phyloP scores from a whole-genome alignment of 2,888 invertebrate species.

The Eristalinus aeneus region DNA sequence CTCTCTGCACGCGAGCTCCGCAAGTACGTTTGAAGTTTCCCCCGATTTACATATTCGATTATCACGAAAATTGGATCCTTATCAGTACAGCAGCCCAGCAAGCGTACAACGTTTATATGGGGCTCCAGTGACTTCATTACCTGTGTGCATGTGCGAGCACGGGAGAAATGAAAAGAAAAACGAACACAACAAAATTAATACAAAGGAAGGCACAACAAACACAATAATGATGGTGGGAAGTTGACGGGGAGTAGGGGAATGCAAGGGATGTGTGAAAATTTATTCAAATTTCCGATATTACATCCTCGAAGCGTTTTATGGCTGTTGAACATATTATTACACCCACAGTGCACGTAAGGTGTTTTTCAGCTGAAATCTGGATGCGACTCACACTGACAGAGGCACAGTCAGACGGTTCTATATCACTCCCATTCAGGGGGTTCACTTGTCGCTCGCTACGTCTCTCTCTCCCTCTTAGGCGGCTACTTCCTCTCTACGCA shows the following conservation, averaged over 20 bases:
- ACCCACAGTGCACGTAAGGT: slow-evolving; percentile 60
- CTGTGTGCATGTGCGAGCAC: slow-evolving; percentile 80
- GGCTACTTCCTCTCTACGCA: slow-evolving; percentile 39
- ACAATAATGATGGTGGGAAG: not conserved
- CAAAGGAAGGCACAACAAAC: slow-evolving; percentile 45
- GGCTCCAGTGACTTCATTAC: slow-evolving; percentile 96
- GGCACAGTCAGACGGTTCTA: not conserved
- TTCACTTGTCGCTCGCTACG: too few species aligned
- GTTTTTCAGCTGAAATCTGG: slow-evolving; percentile 27
- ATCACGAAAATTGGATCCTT: slow-evolving; percentile 95
- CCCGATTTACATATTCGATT: slow-evolving; percentile 94
- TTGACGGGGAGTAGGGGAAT: not conserved
- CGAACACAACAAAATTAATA: slow-evolving; percentile 25
- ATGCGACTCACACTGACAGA: slow-evolving; percentile 9
- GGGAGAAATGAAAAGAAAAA: slow-evolving; percentile 12
- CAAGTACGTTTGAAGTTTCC: slow-evolving; percentile 94
- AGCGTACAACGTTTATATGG: slow-evolving; percentile 93
- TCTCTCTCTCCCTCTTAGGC: not conserved
- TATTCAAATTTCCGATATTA: slow-evolving; percentile 72
- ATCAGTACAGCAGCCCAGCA: slow-evolving; percentile 94
- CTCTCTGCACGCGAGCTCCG: slow-evolving; percentile 92
- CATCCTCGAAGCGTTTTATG: slow-evolving; percentile 70
- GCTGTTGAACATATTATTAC: slow-evolving; percentile 71
- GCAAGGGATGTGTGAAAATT: slow-evolving; percentile 56
- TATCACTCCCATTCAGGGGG: not conserved